Evolutionary conservation across 2,797 vertebrate genomes (phyloP).

Genomic region (Euthynnus affinis): DNA sequence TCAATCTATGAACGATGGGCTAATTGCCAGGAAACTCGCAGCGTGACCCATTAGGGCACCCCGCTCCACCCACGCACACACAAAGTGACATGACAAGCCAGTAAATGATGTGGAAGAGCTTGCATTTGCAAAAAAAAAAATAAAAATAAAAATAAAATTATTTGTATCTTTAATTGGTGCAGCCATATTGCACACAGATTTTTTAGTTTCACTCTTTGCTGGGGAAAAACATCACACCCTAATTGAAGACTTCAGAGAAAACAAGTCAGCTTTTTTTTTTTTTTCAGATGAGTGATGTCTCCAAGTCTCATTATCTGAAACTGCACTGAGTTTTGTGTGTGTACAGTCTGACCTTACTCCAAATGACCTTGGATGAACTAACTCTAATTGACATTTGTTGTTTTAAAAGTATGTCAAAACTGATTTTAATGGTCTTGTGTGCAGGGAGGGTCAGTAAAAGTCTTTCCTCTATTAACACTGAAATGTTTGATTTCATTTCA

Average conservation of each 20-base stretch:
- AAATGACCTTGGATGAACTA: constrained; percentile 26
- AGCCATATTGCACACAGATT: background rate
- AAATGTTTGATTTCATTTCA: constrained; percentile 22
- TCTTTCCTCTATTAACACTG: constrained; percentile 9
- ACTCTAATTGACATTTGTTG: constrained; percentile 39
- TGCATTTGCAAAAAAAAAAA: constrained; percentile 15
- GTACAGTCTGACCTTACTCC: constrained; percentile 3
- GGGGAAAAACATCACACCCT: constrained; percentile 18
- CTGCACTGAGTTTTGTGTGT: constrained; percentile 25
- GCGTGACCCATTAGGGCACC: constrained; percentile 72
- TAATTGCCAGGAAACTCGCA: constrained; percentile 77
- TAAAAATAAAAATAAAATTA: constrained; percentile 26
- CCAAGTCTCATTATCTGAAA: constrained; percentile 53
- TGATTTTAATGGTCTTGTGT: constrained; percentile 32
- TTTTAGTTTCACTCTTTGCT: constrained; percentile 19
- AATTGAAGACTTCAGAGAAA: constrained; percentile 39
- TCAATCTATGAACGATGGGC: constrained; percentile 72
- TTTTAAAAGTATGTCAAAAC: constrained; percentile 51
- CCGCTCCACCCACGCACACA: constrained; percentile 45
- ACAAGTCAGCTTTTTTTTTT: constrained; percentile 7
- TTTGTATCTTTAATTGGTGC: constrained; percentile 49
- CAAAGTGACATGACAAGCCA: constrained; percentile 53
- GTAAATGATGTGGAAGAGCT: constrained; percentile 34
- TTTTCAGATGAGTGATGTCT: constrained; percentile 48
- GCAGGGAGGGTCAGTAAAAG: background rate